Evolutionary conservation across 53 echinoderm and acorn worm species (phyloP).

Genomic region (Echinometra lucunter): DNA sequence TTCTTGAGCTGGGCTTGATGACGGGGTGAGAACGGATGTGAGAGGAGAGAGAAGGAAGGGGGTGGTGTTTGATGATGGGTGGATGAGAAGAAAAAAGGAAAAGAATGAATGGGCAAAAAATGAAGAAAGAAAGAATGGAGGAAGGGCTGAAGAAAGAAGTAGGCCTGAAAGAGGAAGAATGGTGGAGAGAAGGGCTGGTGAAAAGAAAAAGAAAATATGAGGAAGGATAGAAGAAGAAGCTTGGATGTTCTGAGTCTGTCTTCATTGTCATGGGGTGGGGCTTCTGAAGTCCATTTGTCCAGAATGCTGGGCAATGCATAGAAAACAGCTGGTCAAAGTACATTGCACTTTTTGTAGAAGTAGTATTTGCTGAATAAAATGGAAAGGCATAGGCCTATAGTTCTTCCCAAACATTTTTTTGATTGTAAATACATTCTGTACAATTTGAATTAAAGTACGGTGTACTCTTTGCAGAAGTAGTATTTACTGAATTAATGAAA

Average conservation of each 20-base stretch:
- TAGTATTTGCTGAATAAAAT: background rate
- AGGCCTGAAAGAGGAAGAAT: too few relatives aligned
- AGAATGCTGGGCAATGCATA: background rate
- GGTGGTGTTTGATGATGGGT: background rate
- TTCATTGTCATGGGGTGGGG: background rate
- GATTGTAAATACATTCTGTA: background rate
- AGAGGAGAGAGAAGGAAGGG: slow-evolving; percentile 1
- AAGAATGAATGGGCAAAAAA: too few relatives aligned
- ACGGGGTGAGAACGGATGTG: slow-evolving; percentile 54
- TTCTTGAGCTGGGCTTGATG: background rate
- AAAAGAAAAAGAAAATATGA: background rate
- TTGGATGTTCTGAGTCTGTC: background rate
- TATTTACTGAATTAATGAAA: too few relatives aligned
- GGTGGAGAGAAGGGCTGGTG: too few relatives aligned
- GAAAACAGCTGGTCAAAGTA: background rate
- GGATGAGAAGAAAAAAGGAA: background rate
- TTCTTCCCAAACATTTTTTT: background rate
- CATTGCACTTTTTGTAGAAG: background rate
- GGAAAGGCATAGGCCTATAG: background rate
- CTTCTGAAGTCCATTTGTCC: background rate
- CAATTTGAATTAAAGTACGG: too few relatives aligned
- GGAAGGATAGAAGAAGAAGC: background rate
- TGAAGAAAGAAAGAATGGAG: background rate
- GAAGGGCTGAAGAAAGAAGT: too few relatives aligned
- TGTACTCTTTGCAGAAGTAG: too few relatives aligned